Evolutionary conservation across 1,140 invertebrate genomes (phyloP).

Genomic region (Metopolophium dirhodum): DNA sequence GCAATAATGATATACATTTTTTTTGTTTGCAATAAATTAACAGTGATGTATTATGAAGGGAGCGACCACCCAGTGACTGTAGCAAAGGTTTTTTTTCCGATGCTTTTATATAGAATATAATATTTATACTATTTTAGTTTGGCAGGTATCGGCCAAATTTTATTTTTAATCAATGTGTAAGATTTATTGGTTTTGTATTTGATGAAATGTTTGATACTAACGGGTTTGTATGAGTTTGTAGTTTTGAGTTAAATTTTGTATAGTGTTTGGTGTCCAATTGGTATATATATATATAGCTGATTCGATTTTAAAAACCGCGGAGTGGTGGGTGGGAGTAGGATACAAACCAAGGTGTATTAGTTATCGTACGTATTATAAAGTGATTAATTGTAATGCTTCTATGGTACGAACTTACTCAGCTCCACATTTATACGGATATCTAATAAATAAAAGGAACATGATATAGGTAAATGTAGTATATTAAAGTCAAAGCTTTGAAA

Average conservation of each 20-base stretch:
- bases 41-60: no score
- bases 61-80: no score
- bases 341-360: no score
- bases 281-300: not conserved
- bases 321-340: no score
- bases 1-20: not conserved
- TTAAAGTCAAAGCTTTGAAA: not conserved
- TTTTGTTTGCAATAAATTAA: no score
- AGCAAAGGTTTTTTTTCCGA: no score
- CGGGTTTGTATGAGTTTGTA: not conserved
- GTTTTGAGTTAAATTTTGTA: not conserved
- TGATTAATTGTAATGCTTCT: not conserved
- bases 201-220: not conserved
- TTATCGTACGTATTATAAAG: no score
- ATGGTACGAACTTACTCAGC: not conserved
- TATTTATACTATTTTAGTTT: no score
- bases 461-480: not conserved
- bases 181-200: not conserved
- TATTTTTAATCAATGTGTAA: not conserved
- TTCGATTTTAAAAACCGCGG: not conserved
- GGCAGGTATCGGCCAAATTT: not conserved
- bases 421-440: not conserved
- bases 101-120: no score
- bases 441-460: not conserved
- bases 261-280: not conserved